Percentiles rank a stretch among this genome's conserved stretches.
Conservation (phyloP, 2,113 vertebrate species). For the Gavia stellata region DNA sequence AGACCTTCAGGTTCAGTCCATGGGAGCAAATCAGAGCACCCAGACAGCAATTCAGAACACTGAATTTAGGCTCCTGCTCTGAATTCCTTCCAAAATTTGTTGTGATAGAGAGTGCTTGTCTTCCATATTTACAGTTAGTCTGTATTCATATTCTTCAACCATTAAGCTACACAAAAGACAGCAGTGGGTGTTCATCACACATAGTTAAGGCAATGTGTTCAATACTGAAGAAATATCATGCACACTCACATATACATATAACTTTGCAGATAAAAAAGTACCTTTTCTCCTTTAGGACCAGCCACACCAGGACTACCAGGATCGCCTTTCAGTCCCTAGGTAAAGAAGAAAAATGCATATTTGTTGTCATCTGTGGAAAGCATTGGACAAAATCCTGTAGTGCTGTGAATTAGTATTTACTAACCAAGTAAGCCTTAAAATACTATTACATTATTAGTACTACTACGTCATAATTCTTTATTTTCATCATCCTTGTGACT, state of each 20-base stretch:
- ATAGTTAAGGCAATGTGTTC: not conserved
- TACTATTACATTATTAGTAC: not conserved
- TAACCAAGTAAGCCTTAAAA: not conserved
- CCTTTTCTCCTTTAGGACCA: constrained; percentile 89
- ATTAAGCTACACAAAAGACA: not conserved
- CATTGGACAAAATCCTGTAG: not conserved
- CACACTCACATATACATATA: not conserved
- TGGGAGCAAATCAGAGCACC: not conserved
- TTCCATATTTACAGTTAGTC: not conserved
- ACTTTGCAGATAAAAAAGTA: constrained; percentile 36
- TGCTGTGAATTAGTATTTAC: not conserved
- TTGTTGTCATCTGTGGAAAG: not conserved
- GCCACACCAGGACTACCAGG: constrained; percentile 73
- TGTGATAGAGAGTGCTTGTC: not conserved
- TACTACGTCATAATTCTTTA: not conserved
- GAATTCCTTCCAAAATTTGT: not conserved
- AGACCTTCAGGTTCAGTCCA: not conserved
- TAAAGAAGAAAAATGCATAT: constrained; percentile 50
- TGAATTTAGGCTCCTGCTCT: not conserved
- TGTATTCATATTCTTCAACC: not conserved
- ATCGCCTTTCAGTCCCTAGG: constrained; percentile 87
- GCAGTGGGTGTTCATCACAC: not conserved
- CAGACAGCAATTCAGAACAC: not conserved
- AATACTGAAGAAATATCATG: not conserved
- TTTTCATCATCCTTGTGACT: not conserved